Evolutionary conservation across 2,888 invertebrate genomes (phyloP).

Genomic region (Apamea sordens): DNA sequence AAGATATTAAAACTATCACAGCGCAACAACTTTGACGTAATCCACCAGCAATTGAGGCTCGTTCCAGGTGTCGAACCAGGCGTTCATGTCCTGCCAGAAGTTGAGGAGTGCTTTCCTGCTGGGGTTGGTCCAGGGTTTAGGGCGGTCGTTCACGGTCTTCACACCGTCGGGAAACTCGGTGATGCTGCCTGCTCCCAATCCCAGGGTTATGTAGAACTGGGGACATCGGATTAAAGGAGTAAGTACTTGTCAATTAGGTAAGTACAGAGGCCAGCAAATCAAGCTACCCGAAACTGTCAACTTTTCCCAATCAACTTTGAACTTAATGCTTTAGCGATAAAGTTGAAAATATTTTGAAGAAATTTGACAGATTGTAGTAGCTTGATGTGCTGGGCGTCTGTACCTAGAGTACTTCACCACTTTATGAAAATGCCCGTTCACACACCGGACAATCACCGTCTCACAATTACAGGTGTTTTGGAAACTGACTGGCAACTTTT

Average conservation of each 20-base stretch:
- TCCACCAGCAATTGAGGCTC: constrained; percentile 89
- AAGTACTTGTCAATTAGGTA: neutral
- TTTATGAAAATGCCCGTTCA: too few relatives aligned
- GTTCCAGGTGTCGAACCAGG: constrained; percentile 92
- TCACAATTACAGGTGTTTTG: neutral
- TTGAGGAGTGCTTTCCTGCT: constrained; percentile 89
- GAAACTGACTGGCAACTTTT: neutral
- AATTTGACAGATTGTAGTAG: too few relatives aligned
- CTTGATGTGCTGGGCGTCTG: too few relatives aligned
- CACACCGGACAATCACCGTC: neutral
- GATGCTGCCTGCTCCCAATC: constrained; percentile 93
- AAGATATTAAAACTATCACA: constrained; percentile 68
- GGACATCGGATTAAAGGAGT: neutral
- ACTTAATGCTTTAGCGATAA: too few relatives aligned
- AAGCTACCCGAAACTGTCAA: too few relatives aligned
- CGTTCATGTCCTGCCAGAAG: constrained; percentile 90
- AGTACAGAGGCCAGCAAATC: too few relatives aligned
- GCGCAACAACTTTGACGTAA: constrained; percentile 91
- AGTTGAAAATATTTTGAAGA: too few relatives aligned
- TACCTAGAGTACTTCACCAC: too few relatives aligned
- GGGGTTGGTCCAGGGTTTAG: constrained; percentile 92
- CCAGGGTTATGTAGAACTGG: constrained; percentile 92
- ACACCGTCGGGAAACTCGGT: constrained; percentile 91
- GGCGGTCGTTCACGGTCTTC: constrained; percentile 74
- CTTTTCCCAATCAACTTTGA: too few relatives aligned